Base-by-base conservation (phyloP, 2,888 invertebrate species). In the Agrochola lychnidis region DNA sequence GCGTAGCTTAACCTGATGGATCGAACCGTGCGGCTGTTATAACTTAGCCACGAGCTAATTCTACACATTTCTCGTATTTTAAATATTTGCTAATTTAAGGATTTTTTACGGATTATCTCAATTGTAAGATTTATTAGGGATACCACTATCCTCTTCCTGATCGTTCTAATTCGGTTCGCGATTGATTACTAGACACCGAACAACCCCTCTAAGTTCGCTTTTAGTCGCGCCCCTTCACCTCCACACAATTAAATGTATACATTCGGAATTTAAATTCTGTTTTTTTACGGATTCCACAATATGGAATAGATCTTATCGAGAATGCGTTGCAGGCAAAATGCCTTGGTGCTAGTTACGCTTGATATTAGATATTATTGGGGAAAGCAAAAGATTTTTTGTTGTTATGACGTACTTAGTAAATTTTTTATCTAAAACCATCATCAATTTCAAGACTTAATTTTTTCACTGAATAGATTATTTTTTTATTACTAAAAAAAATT, bases 201-300 rank as follows among this genome's bases (percentile, higher is more conserved):
- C 61, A 45, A 78, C 51, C 70, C 78, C 51, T 61, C 51, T 9
- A 30, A 61, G 36, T 51, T 73, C 25, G 48, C 16, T 61, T 53
- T 42, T 78, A 61, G n/a, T 42, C 16, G 68, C n/a, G 48, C 51
- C 78, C 51, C 59, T 77, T 59, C 59, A 56, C 36, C 45, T 70
- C 16, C 30, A 51, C n/a, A 42, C 30, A 77, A 76, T 76, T 64
- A 66, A 76, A 57, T 40, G 40, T 45, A 45, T 19, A 70, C 19
- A 25, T 45, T 68, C 10, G 3, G n/a, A 77, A 53, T 76, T 77
- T 56, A 22, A 25, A 61, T 59, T 77, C 1, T 1, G 5, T 0
- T 30, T 59, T 6, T 67, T 66, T 76, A 76, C 10, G 40, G 57
- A 30, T 61, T 76, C 16, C 59, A 19, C 59, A 51, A 25, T 59